These are phyloP conservation scores for Ericerus pela DNA, from an alignment of 1,140 invertebrate genomes.

Conservation along the genomic window DNA sequence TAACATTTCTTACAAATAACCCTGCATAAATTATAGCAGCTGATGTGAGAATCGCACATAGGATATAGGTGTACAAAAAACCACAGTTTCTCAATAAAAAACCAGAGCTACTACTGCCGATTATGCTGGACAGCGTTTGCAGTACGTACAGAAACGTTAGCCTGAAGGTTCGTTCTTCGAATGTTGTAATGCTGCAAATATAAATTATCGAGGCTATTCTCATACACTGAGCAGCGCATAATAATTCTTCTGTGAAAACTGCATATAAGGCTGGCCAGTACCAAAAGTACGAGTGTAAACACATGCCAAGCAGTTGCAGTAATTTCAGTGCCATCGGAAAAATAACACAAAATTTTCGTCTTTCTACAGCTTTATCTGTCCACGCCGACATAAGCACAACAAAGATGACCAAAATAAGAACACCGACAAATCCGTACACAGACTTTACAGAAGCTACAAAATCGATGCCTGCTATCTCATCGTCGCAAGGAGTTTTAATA, in stretches of 20 bases:
- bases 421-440: constrained; percentile 1
- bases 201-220: no score
- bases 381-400: constrained; percentile 23
- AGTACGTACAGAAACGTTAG: background rate
- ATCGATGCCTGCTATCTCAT: background rate
- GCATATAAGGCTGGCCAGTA: background rate
- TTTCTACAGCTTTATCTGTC: constrained; percentile 21
- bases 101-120: background rate
- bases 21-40: background rate
- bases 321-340: constrained; percentile 26
- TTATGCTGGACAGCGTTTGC: background rate
- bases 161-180: background rate
- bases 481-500: background rate
- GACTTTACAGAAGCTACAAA: background rate
- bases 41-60: background rate
- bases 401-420: constrained; percentile 4
- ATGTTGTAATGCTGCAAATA: constrained; percentile 1
- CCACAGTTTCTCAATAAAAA: background rate
- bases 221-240: no score
- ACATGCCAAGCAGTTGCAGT: background rate
- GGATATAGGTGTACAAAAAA: background rate
- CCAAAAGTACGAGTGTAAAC: constrained; percentile 3
- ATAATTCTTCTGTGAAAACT: background rate
- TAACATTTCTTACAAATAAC: background rate
- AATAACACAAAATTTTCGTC: constrained; percentile 33